Evolutionary conservation across 2,113 vertebrate genomes (phyloP).

Genomic region (Menura novaehollandiae): DNA sequence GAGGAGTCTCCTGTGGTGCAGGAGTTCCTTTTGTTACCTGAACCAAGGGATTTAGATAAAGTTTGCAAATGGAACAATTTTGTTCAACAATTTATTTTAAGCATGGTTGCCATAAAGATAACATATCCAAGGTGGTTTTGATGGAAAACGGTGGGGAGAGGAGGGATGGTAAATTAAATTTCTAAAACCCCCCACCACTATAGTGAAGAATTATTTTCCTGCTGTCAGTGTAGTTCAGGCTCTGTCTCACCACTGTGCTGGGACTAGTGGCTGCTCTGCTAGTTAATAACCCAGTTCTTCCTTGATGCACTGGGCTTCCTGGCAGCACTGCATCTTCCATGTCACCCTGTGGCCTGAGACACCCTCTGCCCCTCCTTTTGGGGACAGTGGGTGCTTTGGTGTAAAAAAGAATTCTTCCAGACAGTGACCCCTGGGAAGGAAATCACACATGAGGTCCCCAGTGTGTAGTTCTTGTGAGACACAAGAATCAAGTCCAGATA

Average conservation of each 20-base stretch:
- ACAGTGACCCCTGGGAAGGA: not conserved
- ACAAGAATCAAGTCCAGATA: not conserved
- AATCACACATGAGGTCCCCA: not conserved
- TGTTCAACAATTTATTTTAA: not conserved
- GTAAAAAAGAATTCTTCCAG: not conserved
- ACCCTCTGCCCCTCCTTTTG: not conserved
- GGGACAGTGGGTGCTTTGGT: fast-evolving
- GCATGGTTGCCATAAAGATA: not conserved
- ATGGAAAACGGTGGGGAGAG: not conserved
- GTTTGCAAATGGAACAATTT: not conserved
- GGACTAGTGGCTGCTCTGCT: not conserved
- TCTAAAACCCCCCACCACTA: fast-evolving
- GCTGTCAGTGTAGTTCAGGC: not conserved
- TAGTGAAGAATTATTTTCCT: not conserved
- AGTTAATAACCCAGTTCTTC: not conserved
- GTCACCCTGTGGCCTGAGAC: fast-evolving
- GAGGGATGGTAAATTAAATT: not conserved
- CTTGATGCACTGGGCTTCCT: not conserved
- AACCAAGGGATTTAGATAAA: not conserved
- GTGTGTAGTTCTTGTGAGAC: not conserved
- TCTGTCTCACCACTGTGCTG: fast-evolving
- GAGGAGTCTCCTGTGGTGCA: not conserved
- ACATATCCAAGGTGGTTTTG: not conserved
- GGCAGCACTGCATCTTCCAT: not conserved
- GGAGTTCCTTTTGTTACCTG: not conserved